Evolutionary conservation across 2,888 invertebrate species (phyloP), one percentile per base, ranked within the genome.

Genomic region (Agrochola macilenta): DNA sequence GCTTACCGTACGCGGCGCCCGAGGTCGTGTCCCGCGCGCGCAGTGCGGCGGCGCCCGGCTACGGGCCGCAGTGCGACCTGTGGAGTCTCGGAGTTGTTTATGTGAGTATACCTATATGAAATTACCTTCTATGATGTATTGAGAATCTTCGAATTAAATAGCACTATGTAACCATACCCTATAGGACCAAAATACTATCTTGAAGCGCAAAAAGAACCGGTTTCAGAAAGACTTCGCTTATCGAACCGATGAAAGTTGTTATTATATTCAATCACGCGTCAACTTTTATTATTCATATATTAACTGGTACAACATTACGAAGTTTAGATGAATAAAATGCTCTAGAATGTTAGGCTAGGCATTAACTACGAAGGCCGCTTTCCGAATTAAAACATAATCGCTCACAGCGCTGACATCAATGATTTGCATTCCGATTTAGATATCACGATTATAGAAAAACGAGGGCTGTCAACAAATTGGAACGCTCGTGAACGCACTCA

Each of bases 11-110:
- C 95, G 99, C 99, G 0, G 99, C 99, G 0, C 99, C 99, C 0
- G 99, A 99, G 93, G 99, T 99, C 20, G 97, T 99, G 65, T 93
- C 94, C 0, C 93, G 97, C 93, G 92, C 95, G 77, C 90, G 95
- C 43, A 85, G 91, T 82, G 89, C 95, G 39, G 87, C 91, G 35
- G 93, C 93, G 60, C 94, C 95, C 9, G 98, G 98, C 52, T 99
- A 99, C 95, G 98, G 99, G 85, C 98, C 99, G 93, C 98, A 98
- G 91, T 99, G 99, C 96, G 99, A 99, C 96, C 96, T 99, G 79
- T 99, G 99, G 99, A 99, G 99, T 87, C 97, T 99, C 0, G 99
- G 99, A 0, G 99, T 99, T 3, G 98, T 99, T 85, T 96, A 99
- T 93, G 98, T 98, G 4, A 76, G 71, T 83, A 58, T 26, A 5